Evolutionary conservation across 2,113 vertebrate genomes (phyloP).

Genomic region (Equus quagga): DNA sequence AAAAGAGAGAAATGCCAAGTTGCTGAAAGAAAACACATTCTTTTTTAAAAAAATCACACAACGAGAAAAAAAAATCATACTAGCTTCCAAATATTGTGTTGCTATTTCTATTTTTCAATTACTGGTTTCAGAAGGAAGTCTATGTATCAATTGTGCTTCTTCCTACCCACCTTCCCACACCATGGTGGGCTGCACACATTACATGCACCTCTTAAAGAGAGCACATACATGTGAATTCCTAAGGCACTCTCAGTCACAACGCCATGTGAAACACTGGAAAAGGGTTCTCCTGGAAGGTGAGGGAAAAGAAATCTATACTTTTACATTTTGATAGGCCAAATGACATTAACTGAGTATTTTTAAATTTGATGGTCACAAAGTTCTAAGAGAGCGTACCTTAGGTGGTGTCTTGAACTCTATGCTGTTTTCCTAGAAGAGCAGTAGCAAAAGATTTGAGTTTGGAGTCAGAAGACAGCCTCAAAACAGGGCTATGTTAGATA

Average conservation of each 20-base stretch:
- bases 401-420: not conserved
- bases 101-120: not conserved
- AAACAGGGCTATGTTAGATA: not conserved
- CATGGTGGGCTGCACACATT: rapidly evolving
- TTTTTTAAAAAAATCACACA: not conserved
- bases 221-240: not conserved
- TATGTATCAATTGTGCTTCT: not conserved
- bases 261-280: not conserved
- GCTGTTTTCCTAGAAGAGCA: not conserved
- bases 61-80: not conserved
- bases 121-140: not conserved
- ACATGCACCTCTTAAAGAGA: not conserved
- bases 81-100: slow-evolving; percentile 5
- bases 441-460: not conserved
- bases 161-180: rapidly evolving
- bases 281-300: not conserved
- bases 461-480: not conserved
- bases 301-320: not conserved
- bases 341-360: not conserved
- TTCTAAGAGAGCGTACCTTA: not conserved
- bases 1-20: not conserved
- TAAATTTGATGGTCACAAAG: not conserved
- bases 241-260: not conserved
- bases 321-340: not conserved
- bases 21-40: slow-evolving; percentile 7